phyloP scores from a whole-genome alignment of 2,888 invertebrate species.

The Plebejus anna region DNA sequence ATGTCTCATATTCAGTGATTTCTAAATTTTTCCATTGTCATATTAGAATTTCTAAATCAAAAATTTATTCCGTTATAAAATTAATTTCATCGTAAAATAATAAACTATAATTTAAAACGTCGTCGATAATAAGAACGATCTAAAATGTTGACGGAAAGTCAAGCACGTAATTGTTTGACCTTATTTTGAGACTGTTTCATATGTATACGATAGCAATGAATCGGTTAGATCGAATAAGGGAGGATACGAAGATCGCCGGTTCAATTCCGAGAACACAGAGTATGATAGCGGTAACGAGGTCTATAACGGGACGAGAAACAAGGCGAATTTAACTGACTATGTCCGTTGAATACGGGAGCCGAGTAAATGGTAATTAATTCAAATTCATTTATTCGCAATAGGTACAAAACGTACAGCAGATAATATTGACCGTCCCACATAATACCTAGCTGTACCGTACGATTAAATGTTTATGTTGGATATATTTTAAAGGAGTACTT shows the following conservation, averaged over 20 bases:
- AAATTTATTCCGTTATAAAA: neutral
- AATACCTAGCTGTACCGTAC: slow-evolving; percentile 4
- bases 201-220: slow-evolving; percentile 30
- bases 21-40: neutral
- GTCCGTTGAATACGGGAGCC: slow-evolving; percentile 59
- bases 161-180: neutral
- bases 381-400: slow-evolving; percentile 36
- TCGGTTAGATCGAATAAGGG: slow-evolving; percentile 31
- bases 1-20: neutral
- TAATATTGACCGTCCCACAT: slow-evolving; percentile 17
- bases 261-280: slow-evolving; percentile 54
- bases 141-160: slow-evolving; percentile 13
- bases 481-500: neutral
- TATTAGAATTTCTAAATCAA: neutral
- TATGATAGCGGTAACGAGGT: slow-evolving; percentile 56
- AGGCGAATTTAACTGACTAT: slow-evolving; percentile 48
- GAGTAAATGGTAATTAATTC: slow-evolving; percentile 69
- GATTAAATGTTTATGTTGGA: neutral
- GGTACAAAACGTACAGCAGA: slow-evolving; percentile 17
- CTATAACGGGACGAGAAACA: slow-evolving; percentile 63
- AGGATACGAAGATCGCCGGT: slow-evolving; percentile 40
- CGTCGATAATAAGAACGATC: slow-evolving; percentile 24
- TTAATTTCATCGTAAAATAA: neutral
- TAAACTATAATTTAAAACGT: neutral
- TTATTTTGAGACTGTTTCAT: slow-evolving; percentile 29